phyloP scores from a whole-genome alignment of 2,888 invertebrate species.

The Synanthedon andrenaeformis region DNA sequence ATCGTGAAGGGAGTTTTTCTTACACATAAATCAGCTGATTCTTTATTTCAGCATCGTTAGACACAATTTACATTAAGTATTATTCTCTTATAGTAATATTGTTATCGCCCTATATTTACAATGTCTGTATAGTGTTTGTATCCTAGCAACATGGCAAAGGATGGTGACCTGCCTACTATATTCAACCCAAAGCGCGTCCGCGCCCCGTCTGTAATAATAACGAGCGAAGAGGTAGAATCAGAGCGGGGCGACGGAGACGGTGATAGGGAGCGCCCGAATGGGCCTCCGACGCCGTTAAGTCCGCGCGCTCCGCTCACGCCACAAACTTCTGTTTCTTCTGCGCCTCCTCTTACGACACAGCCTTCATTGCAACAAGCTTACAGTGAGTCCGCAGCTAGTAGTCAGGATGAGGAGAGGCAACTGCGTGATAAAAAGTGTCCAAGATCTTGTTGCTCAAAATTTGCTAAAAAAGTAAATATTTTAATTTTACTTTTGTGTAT shows the following conservation, averaged over 20 bases:
- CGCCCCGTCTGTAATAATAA: slow-evolving; percentile 77
- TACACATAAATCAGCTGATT: neutral
- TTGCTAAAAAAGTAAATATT: slow-evolving; percentile 79
- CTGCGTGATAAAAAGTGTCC: slow-evolving; percentile 71
- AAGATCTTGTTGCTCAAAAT: slow-evolving; percentile 83
- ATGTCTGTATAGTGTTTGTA: slow-evolving; percentile 16
- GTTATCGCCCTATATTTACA: slow-evolving; percentile 7
- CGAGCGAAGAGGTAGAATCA: slow-evolving; percentile 69
- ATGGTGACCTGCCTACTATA: slow-evolving; percentile 84
- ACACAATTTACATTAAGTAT: neutral
- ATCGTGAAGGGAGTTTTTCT: neutral
- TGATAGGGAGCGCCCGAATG: slow-evolving; percentile 52
- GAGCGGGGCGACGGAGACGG: slow-evolving; percentile 39
- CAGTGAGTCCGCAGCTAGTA: slow-evolving; percentile 69
- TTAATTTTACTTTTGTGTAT: neutral
- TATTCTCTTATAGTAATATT: neutral
- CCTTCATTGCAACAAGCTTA: slow-evolving; percentile 61
- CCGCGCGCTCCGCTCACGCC: slow-evolving; percentile 58
- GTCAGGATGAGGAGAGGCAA: slow-evolving; percentile 72
- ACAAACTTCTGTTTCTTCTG: slow-evolving; percentile 62
- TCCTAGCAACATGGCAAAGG: slow-evolving; percentile 70
- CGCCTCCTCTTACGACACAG: slow-evolving; percentile 55
- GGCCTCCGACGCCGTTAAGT: slow-evolving; percentile 56
- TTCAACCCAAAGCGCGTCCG: slow-evolving; percentile 81
- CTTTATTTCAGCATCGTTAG: neutral